phyloP scores from a whole-genome alignment of 2,888 invertebrate genomes.

The Nematopogon swammerdamellus region DNA sequence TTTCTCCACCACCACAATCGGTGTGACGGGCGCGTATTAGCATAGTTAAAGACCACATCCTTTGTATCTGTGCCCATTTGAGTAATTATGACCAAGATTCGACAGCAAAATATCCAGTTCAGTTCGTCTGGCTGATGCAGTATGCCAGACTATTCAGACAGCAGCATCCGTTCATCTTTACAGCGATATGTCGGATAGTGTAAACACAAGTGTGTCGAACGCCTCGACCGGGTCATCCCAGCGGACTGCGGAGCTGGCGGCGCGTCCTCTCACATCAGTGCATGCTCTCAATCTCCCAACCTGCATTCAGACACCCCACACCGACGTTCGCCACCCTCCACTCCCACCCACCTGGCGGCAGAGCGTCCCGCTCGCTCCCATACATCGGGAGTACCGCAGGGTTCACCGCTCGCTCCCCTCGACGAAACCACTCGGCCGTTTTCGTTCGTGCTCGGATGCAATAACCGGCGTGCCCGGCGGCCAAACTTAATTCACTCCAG shows the following conservation, averaged over 20 bases:
- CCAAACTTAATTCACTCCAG: slow-evolving; percentile 45
- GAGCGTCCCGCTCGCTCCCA: slow-evolving; percentile 36
- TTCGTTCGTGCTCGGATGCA: slow-evolving; percentile 51
- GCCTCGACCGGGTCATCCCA: slow-evolving; percentile 16
- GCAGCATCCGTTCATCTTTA: no score
- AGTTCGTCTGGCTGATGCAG: no score
- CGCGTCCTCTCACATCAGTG: neutral
- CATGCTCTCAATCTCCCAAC: slow-evolving; percentile 24
- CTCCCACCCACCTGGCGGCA: slow-evolving; percentile 18
- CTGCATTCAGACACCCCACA: slow-evolving; percentile 24
- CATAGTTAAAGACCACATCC: no score
- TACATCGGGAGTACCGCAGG: slow-evolving; percentile 29
- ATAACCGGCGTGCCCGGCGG: slow-evolving; percentile 53
- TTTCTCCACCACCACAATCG: no score
- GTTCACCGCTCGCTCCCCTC: neutral
- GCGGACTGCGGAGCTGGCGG: no score
- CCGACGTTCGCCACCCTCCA: slow-evolving; percentile 24
- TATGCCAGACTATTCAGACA: no score
- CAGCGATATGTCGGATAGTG: no score
- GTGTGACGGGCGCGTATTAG: no score
- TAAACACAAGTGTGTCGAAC: slow-evolving; percentile 9
- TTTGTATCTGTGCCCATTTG: no score
- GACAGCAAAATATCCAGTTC: no score
- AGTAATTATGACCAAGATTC: no score
- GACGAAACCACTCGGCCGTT: slow-evolving; percentile 32